Conservation (phyloP, 2,797 vertebrate genomes). For the Podargus strigoides region DNA sequence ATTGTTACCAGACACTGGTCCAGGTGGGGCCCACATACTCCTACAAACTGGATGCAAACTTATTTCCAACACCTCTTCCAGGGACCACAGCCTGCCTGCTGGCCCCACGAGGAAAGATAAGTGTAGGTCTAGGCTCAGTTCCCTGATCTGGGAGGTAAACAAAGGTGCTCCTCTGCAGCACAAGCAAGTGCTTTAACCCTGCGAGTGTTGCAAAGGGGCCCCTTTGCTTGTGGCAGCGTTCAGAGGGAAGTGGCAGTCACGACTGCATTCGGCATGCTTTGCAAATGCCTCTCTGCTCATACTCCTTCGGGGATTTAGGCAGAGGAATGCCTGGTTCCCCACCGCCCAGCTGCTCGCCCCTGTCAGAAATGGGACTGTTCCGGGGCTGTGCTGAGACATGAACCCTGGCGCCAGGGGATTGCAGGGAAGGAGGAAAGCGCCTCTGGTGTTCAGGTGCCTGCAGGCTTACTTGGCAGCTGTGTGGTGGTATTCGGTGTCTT, state of each 20-base stretch:
- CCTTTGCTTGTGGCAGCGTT: accelerated
- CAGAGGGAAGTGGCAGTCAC: neutral
- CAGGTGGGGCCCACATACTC: neutral
- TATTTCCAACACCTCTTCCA: neutral
- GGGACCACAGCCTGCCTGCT: neutral
- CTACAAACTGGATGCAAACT: neutral
- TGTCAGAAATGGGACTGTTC: neutral
- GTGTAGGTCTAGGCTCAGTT: neutral
- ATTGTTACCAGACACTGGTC: neutral
- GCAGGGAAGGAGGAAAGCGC: neutral
- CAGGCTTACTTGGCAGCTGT: neutral
- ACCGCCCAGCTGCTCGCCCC: neutral
- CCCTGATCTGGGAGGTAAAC: neutral
- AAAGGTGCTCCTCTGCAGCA: neutral
- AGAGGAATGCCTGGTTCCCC: neutral
- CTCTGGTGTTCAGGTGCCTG: neutral
- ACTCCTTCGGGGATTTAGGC: neutral
- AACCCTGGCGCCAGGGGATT: neutral
- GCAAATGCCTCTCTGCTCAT: neutral
- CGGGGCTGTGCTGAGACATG: neutral
- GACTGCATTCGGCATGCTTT: neutral
- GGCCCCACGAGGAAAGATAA: neutral
- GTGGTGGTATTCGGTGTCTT: neutral
- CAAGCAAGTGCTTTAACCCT: accelerated
- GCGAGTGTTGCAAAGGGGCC: neutral